A percentile compares a stretch with the other conserved stretches of the same genome.
These are phyloP conservation scores for Leptopilina clavipes DNA, from an alignment of 1,140 invertebrate species.

Conservation along the genomic window DNA sequence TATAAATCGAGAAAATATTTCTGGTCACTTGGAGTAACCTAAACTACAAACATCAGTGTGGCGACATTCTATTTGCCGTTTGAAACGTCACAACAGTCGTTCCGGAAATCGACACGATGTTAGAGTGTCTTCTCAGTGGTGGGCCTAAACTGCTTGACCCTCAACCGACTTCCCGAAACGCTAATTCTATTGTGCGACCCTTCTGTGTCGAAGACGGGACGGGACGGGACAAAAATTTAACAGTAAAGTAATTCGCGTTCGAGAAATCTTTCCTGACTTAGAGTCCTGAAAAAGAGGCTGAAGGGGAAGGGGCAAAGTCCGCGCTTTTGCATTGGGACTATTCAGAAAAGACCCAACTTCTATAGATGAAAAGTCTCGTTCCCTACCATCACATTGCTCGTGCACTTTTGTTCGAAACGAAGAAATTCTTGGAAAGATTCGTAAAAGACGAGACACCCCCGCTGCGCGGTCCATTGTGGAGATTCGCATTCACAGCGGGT, in stretches of 20 bases:
- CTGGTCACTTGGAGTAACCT: constrained; percentile 17
- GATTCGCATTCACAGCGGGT: constrained; percentile 47
- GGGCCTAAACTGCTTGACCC: constrained; percentile 39
- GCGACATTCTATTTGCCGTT: constrained; percentile 46
- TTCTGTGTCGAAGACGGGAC: constrained; percentile 38
- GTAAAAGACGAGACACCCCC: constrained; percentile 56
- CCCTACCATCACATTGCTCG: constrained; percentile 10
- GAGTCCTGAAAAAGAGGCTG: not conserved
- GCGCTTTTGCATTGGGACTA: not conserved
- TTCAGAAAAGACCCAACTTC: constrained; percentile 12
- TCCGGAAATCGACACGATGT: constrained; percentile 23
- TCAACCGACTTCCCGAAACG: constrained; percentile 70
- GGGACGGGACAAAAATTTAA: constrained; percentile 34
- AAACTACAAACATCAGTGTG: constrained; percentile 7
- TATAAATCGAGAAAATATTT: constrained; percentile 1
- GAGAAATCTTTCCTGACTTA: constrained; percentile 35
- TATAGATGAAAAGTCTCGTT: constrained; percentile 4
- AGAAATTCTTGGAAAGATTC: constrained; percentile 71
- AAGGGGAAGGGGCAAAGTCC: not conserved
- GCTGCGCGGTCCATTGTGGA: constrained; percentile 62
- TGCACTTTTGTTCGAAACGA: constrained; percentile 56
- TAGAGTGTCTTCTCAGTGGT: constrained; percentile 33
- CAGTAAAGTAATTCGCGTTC: constrained; percentile 58
- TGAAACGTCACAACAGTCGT: constrained; percentile 57
- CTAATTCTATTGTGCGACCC: constrained; percentile 67